A percentile compares a stretch with the other conserved stretches of the same genome.
These are phyloP conservation scores for Eulemur albifrons DNA, from an alignment of 2,797 vertebrate genomes.

Conservation along the genomic window DNA sequence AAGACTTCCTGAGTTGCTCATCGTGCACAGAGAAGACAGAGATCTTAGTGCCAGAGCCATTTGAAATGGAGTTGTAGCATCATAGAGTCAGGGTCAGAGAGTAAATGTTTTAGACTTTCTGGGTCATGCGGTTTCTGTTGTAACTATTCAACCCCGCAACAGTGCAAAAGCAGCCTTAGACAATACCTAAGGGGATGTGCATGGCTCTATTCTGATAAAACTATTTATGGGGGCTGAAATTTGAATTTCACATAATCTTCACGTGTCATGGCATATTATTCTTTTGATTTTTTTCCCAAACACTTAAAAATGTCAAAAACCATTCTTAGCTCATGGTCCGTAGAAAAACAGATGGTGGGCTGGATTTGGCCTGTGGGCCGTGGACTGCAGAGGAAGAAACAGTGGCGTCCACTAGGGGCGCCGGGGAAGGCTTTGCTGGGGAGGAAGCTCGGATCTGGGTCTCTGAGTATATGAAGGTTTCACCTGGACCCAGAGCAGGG, in stretches of 20 bases:
- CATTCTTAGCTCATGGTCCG: background rate
- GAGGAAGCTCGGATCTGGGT: background rate
- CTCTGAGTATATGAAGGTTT: background rate
- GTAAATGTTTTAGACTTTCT: background rate
- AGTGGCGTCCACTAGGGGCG: background rate
- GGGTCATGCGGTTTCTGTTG: background rate
- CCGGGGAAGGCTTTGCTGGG: background rate
- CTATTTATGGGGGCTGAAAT: background rate
- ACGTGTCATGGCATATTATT: background rate
- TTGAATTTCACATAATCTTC: background rate
- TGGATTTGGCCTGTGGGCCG: background rate
- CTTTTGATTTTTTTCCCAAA: background rate
- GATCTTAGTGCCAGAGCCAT: background rate
- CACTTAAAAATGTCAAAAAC: background rate
- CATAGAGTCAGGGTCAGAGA: background rate
- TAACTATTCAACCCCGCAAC: background rate
- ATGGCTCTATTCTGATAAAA: background rate
- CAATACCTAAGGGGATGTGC: rapidly evolving
- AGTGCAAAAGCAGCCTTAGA: too few relatives aligned
- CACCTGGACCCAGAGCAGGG: background rate
- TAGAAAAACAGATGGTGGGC: background rate
- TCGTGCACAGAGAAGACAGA: background rate
- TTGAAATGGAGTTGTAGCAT: background rate
- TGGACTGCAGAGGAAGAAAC: background rate
- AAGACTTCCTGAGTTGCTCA: background rate